A percentile compares a stretch with the other conserved stretches of the same genome.
Conservation (phyloP, 2,888 invertebrate species). For the Eulithis testata region DNA sequence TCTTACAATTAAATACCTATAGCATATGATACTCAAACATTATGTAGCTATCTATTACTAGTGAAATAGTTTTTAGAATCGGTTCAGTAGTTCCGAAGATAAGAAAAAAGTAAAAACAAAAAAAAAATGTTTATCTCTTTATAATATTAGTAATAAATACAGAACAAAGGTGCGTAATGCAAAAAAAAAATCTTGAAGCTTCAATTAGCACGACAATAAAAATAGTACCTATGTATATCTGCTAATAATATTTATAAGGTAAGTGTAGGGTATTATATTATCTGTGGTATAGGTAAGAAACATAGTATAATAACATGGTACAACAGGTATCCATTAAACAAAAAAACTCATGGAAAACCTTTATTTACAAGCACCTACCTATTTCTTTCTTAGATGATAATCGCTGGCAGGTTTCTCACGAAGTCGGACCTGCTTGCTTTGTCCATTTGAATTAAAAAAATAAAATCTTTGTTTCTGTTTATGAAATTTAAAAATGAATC, state of each 20-base stretch:
- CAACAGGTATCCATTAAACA: not conserved
- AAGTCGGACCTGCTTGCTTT: constrained; percentile 36
- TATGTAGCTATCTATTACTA: no score
- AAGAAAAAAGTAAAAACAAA: no score
- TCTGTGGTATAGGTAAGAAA: no score
- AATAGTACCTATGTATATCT: not conserved
- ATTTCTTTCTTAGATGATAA: constrained; percentile 28
- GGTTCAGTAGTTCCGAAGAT: no score
- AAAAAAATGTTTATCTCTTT: no score
- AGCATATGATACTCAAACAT: no score
- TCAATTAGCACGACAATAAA: not conserved
- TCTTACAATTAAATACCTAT: no score
- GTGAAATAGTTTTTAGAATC: no score
- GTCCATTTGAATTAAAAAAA: constrained; percentile 22
- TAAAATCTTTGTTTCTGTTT: not conserved
- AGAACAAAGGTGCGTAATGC: not conserved
- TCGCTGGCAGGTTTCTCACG: constrained; percentile 39
- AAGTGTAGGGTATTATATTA: no score
- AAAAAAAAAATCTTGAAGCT: not conserved
- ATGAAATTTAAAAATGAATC: not conserved
- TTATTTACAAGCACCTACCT: constrained; percentile 29
- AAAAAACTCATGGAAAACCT: constrained; percentile 24
- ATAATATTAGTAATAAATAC: no score
- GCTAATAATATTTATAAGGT: constrained; percentile 4
- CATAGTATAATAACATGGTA: constrained; percentile 3